These are phyloP conservation scores for Enteromius unitaeniatus DNA, from an alignment of 2,797 vertebrate species.

Conservation along the genomic window DNA sequence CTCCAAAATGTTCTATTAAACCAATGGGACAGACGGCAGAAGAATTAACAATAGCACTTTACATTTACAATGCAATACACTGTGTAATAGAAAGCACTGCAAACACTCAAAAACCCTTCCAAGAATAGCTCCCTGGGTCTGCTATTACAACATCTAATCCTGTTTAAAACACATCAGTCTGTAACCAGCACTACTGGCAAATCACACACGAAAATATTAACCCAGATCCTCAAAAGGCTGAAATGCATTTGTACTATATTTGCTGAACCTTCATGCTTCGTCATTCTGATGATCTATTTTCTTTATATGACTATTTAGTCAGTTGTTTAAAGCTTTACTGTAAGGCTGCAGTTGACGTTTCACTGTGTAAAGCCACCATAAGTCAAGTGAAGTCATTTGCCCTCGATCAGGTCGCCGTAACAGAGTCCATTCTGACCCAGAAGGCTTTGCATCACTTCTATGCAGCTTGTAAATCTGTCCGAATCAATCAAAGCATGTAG, in stretches of 20 bases:
- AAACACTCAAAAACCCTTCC: not conserved
- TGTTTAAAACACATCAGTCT: slow-evolving; percentile 26
- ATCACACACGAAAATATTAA: not conserved
- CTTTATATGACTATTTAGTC: not conserved
- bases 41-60: not conserved
- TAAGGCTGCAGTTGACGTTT: not conserved
- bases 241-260: not conserved
- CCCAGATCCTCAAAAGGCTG: not conserved
- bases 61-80: not conserved
- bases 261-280: not conserved
- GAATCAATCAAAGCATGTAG: slow-evolving; percentile 34
- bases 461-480: slow-evolving; percentile 38
- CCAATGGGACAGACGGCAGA: not conserved
- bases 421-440: slow-evolving; percentile 31
- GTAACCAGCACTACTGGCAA: not conserved
- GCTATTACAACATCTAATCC: slow-evolving; percentile 37
- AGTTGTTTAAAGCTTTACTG: not conserved
- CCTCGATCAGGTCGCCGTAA: slow-evolving; percentile 44
- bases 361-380: not conserved
- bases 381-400: slow-evolving; percentile 5
- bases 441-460: slow-evolving; percentile 22
- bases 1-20: not conserved
- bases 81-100: not conserved
- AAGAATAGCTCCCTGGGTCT: slow-evolving; percentile 5
- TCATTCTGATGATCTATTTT: not conserved